A percentile compares a stretch with the other conserved stretches of the same genome.
Conservation (phyloP, 2,888 invertebrate species). For the Oscheius sp. region DNA sequence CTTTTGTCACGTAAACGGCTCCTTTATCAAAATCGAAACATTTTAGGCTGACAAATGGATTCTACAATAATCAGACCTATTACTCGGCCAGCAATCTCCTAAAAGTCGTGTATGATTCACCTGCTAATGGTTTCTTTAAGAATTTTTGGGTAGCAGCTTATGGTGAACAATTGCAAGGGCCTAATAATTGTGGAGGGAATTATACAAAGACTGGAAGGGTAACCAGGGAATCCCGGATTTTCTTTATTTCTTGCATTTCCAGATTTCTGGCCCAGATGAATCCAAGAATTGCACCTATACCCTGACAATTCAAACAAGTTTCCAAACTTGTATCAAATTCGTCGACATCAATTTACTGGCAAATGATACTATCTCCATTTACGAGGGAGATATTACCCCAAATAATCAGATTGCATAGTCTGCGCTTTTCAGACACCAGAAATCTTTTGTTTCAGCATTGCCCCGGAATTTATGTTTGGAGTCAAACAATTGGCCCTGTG, state of each 20-base stretch:
- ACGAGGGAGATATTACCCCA: neutral
- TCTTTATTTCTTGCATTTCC: neutral
- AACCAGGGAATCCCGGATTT: no score
- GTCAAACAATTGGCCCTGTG: neutral
- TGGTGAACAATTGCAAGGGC: neutral
- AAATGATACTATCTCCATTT: neutral
- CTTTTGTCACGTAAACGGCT: conserved; percentile 1
- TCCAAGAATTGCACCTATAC: neutral
- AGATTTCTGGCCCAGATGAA: neutral
- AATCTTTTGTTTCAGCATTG: neutral
- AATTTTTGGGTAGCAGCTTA: neutral
- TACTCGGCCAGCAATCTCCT: conserved; percentile 2
- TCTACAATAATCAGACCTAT: neutral
- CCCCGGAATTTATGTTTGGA: neutral
- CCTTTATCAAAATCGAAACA: no score
- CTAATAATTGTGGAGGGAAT: conserved; percentile 7
- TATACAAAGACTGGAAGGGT: conserved; percentile 9
- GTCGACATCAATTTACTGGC: neutral
- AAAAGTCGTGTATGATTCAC: conserved; percentile 2
- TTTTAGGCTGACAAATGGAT: neutral
- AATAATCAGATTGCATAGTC: neutral
- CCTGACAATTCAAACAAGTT: neutral
- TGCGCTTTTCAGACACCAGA: neutral
- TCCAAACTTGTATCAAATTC: neutral
- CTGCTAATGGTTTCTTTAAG: neutral